A percentile compares a stretch with the other conserved stretches of the same genome.
Conservation (phyloP, 2,797 vertebrate species). For the Phrynocephalus forsythii region DNA sequence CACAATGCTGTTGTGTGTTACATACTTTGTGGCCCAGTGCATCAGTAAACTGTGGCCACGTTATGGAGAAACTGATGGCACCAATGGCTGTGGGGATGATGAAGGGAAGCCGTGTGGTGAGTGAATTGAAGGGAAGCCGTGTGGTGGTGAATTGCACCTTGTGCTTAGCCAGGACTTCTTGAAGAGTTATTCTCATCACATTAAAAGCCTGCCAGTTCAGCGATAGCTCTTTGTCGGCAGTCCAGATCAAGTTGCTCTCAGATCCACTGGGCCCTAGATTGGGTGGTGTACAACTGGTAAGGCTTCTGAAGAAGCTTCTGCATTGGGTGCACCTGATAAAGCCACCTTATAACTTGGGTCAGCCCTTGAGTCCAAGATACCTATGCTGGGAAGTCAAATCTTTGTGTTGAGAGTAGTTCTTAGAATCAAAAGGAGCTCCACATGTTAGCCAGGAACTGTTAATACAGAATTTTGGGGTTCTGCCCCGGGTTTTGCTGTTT, state of each 20-base stretch:
- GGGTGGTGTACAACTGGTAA: background rate
- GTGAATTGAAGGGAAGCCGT: background rate
- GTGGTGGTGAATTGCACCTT: background rate
- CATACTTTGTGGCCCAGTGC: constrained; percentile 83
- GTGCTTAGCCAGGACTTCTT: background rate
- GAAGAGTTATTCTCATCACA: background rate
- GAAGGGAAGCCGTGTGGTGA: constrained; percentile 94
- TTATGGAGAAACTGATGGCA: constrained; percentile 93
- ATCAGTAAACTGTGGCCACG: constrained; percentile 99
- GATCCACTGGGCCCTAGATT: background rate
- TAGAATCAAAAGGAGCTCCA: background rate
- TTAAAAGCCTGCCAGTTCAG: background rate
- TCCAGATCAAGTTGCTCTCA: no score
- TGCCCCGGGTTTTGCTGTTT: background rate
- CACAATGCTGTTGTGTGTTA: background rate
- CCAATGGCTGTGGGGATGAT: constrained; percentile 90
- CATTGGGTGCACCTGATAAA: background rate
- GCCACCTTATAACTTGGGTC: background rate
- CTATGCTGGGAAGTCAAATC: background rate
- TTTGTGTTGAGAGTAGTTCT: background rate
- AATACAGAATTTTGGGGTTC: background rate
- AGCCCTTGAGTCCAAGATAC: background rate
- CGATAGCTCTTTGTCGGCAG: no score
- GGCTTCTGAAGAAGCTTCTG: background rate
- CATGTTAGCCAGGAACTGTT: background rate